Evolutionary conservation across 2,113 vertebrate species (phyloP), one percentile per base, ranked within the genome.

Genomic region (Aptenodytes forsteri): DNA sequence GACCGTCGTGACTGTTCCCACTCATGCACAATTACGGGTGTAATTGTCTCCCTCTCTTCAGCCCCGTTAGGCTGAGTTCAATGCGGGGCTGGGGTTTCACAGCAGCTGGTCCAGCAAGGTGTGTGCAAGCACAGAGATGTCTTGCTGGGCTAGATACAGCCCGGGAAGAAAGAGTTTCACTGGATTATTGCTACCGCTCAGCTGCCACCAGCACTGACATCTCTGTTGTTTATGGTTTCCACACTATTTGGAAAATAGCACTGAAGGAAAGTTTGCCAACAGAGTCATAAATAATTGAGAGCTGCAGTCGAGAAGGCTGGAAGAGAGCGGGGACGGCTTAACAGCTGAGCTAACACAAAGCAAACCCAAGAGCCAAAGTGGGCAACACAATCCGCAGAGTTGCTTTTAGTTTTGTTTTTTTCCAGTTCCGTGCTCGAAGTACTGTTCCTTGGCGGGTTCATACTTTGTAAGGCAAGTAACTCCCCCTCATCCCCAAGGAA

Each of bases 211-310:
- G 67, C 22, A 4, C 75, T 56, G 64, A n/a, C 54, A 62, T 78
- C 13, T 23, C 86, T 77, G 20, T 2, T 88, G 90, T 87, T 97
- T 82, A 59, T 50, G 46, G 50, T 47, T 89, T 88, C 82, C 52
- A 55, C 32, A 32, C 20, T 42, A 7, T 70, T 90, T 62, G 64
- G 88, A 77, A 90, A 69, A 70, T 13, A 83, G 85, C 50, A 42
- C 85, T 66, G 64, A 90, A 65, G 44, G 34, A 47, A 95, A 87
- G 47, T 95, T 92, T 95, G 95, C 91, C 90, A 95, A 82, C 27
- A 82, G 89, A 58, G 56, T 67, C 44, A 69, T 84, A 95, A 97
- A 96, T 89, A 97, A 96, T 83, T 70, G 72, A 89, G 69, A 52
- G 86, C 88, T 84, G 88, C 88, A 87, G 76, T 20, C 1, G 38